Conservation (phyloP, 2,888 invertebrate species). For the Mesopsocus fuscifrons region DNA sequence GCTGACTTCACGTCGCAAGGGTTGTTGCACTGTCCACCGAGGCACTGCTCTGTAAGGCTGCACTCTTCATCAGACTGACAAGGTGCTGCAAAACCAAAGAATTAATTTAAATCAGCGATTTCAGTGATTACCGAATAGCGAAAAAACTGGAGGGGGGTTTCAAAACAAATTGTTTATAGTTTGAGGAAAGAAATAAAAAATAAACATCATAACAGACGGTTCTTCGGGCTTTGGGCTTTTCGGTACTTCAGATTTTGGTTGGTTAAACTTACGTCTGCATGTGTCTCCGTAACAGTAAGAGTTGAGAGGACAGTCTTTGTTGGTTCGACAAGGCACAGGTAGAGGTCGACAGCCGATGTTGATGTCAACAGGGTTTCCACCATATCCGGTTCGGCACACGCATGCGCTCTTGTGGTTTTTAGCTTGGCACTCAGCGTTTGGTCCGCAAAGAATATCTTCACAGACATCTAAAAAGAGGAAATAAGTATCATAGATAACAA, state of each 20-base stretch:
- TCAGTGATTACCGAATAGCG: too few relatives aligned
- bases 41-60: constrained; percentile 54
- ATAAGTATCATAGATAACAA: constrained; percentile 10
- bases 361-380: constrained; percentile 52
- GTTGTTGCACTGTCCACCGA: constrained; percentile 62
- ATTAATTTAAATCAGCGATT: too few relatives aligned
- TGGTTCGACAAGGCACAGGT: constrained; percentile 48
- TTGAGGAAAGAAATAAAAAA: background rate
- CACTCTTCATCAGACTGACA: constrained; percentile 68
- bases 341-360: constrained; percentile 53
- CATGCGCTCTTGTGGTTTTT: constrained; percentile 58
- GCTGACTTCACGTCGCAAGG: constrained; percentile 55
- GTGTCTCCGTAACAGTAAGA: constrained; percentile 63
- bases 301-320: constrained; percentile 53
- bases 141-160: constrained; percentile 12
- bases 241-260: too few relatives aligned
- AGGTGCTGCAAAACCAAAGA: constrained; percentile 47
- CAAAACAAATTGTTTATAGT: constrained; percentile 5
- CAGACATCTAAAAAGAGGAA: constrained; percentile 44
- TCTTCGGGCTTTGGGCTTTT: too few relatives aligned
- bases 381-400: constrained; percentile 56
- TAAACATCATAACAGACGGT: too few relatives aligned
- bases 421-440: constrained; percentile 66
- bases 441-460: constrained; percentile 55
- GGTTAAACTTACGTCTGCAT: constrained; percentile 69